Evolutionary conservation across 2,888 invertebrate genomes (phyloP).

Genomic region (Zygaena filipendulae): DNA sequence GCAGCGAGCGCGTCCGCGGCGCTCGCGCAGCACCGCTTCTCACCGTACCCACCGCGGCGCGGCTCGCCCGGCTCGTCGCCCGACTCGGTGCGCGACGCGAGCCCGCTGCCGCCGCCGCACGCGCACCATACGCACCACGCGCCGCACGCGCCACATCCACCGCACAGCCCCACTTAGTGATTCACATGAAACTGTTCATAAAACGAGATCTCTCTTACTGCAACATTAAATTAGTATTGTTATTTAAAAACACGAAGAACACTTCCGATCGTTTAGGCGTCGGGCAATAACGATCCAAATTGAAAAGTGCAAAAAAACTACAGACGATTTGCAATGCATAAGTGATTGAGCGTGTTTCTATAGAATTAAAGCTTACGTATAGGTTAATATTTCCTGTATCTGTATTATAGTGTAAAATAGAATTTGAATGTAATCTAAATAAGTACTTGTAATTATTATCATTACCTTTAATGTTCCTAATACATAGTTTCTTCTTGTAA

Average conservation of each 20-base stretch:
- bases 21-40: conserved; percentile 70
- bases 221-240: conserved; percentile 29
- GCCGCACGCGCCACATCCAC: conserved; percentile 45
- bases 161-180: conserved; percentile 60
- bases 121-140: conserved; percentile 37
- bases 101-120: conserved; percentile 45
- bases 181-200: conserved; percentile 20
- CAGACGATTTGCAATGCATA: too few relatives aligned
- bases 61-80: conserved; percentile 69
- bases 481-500: too few relatives aligned
- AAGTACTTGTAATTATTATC: conserved; percentile 54
- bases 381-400: too few relatives aligned
- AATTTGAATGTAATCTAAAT: conserved; percentile 44
- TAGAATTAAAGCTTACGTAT: too few relatives aligned
- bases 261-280: too few relatives aligned
- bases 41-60: conserved; percentile 66
- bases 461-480: conserved; percentile 54
- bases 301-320: too few relatives aligned
- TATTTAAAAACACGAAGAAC: conserved; percentile 27
- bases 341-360: too few relatives aligned
- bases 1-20: conserved; percentile 23
- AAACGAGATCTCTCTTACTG: conserved; percentile 33
- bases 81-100: conserved; percentile 68
- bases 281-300: too few relatives aligned
- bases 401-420: conserved; percentile 49